Evolutionary conservation across 1,140 invertebrate genomes (phyloP), one percentile per base, ranked within the genome.

Genomic region (Yoshiicerus persimilis): DNA sequence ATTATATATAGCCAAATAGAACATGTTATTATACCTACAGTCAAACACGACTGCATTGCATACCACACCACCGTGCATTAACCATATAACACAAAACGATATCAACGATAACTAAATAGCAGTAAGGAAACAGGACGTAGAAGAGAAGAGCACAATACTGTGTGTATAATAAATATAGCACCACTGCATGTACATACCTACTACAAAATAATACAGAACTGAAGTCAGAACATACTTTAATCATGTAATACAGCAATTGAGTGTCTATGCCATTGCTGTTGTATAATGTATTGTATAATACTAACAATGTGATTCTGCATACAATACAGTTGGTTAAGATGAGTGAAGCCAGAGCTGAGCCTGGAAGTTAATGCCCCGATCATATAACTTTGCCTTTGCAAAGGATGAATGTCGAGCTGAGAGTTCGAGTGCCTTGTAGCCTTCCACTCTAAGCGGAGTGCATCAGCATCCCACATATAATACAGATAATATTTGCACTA

Each of bases 331-430:
- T 34, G 34, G 75, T 20, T 30, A 25, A 70, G 66, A 13, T 32
- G 75, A 80, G 75, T n/a, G 4, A 80, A 80, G 75, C 75, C 75
- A 38, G 30, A 70, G 66, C 27, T 30, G 11, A 80, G 75, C n/a
- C 30, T 80, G 83, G 83, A 84, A 47, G 83, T 84, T 41, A 84
- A 84, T 84, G 83, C 83, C 83, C 83, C 56, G 83, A 25, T 84
- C 75, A 32, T 80, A 80, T 80, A 80, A 80, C 75, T 80, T 80
- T 80, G 70, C 70, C 70, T 77, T 77, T 77, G 75, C 75, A 32
- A n/a, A 80, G 75, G 75, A 80, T 80, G 75, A 80, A 80, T 80
- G 75, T 80, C 75, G 75, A 80, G 75, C 75, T 38, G 34, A 80
- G 75, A 80, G 75, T 80, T 80, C 75, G 75, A 80, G 75, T 80